phyloP scores from a whole-genome alignment of 2,888 invertebrate genomes.

The Oscheius myriophilus region DNA sequence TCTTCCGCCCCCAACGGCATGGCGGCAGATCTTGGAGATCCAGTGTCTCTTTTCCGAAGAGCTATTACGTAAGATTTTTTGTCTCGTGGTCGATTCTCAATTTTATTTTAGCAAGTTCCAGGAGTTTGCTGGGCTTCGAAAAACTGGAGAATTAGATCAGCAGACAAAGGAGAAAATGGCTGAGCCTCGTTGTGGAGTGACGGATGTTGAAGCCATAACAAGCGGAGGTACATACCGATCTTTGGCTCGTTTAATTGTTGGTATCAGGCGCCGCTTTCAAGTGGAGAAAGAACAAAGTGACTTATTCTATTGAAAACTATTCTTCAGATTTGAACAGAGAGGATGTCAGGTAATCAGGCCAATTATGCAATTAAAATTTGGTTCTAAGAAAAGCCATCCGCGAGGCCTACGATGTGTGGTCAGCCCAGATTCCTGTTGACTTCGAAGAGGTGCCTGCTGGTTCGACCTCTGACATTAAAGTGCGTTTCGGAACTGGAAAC shows the following conservation, averaged over 20 bases:
- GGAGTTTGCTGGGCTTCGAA: conserved; percentile 66
- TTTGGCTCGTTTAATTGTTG: background rate
- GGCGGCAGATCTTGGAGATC: conserved; percentile 54
- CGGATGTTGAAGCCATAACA: conserved; percentile 59
- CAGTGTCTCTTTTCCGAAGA: conserved; percentile 44
- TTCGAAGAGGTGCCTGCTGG: conserved; percentile 62
- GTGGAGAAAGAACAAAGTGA: conserved; percentile 64
- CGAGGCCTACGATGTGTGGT: conserved; percentile 67
- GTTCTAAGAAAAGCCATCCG: conserved; percentile 59
- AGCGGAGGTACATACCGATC: conserved; percentile 17
- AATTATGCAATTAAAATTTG: background rate
- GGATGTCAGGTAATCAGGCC: conserved; percentile 48
- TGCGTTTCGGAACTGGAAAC: conserved; percentile 62
- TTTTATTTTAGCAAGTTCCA: conserved; percentile 68
- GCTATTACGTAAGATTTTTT: conserved; percentile 48
- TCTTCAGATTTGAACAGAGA: conserved; percentile 63
- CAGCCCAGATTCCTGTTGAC: conserved; percentile 56
- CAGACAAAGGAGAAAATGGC: conserved; percentile 68
- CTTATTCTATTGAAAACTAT: conserved; percentile 65
- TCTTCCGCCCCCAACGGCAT: conserved; percentile 44
- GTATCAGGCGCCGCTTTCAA: conserved; percentile 60
- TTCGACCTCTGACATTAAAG: conserved; percentile 53
- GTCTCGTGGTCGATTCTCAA: background rate
- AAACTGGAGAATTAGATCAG: conserved; percentile 64
- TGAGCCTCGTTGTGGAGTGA: conserved; percentile 65